A percentile compares a stretch with the other conserved stretches of the same genome.
Conservation (phyloP, 2,888 invertebrate genomes). For the Acheta domesticus region DNA sequence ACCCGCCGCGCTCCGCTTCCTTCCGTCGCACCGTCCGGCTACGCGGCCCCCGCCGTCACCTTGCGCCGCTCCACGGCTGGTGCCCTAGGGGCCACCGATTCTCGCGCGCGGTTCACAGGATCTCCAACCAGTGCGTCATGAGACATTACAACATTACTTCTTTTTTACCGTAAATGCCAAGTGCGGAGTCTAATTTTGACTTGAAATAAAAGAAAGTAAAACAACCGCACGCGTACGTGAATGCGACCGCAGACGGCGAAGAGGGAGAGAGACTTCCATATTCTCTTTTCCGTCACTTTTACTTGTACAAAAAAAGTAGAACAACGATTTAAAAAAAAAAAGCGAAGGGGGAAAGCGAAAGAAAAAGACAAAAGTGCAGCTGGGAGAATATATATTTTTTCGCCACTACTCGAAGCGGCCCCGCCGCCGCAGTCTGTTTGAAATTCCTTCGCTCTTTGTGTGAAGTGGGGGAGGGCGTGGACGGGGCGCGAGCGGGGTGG, state of each 20-base stretch:
- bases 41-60: too few species aligned
- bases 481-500: background rate
- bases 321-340: background rate
- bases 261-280: background rate
- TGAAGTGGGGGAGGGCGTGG: background rate
- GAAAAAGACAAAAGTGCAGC: constrained; percentile 1
- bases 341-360: background rate
- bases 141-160: background rate
- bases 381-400: background rate
- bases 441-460: constrained; percentile 18
- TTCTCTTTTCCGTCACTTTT: background rate
- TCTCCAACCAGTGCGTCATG: too few species aligned
- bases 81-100: too few species aligned
- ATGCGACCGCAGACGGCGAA: background rate
- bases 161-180: background rate
- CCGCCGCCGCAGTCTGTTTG: constrained; percentile 4
- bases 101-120: too few species aligned
- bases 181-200: background rate
- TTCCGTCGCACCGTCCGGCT: too few species aligned
- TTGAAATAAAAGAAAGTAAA: background rate
- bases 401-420: background rate
- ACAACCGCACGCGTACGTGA: background rate
- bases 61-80: too few species aligned
- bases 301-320: background rate
- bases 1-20: too few species aligned